Evolutionary conservation across 2,797 vertebrate genomes (phyloP), one percentile per base, ranked within the genome.

Genomic region (Scolopax bukidnonensis): DNA sequence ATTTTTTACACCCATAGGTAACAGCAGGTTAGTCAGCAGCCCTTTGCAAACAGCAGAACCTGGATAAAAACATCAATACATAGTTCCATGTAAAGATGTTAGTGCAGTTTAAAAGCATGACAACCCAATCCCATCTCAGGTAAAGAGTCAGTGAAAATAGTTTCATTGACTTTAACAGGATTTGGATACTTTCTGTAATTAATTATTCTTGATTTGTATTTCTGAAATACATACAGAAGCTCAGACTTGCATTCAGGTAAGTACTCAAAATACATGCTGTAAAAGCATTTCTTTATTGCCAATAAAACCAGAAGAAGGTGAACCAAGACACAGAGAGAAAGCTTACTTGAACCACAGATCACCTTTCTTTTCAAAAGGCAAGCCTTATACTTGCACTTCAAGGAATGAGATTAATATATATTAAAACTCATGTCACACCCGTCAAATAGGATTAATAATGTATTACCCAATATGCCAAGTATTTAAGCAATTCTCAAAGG

Each of bases 1-100:
- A 75, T 87, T 95, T 95, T 95, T 84, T 95, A 95, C 74, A 89
- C 81, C 84, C 87, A 88, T 51, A 81, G 57, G 94, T 92, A 97
- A 95, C 43, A 95, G 95, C 48, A 63, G 65, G 59, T 90, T 90
- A 71, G 77, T 33, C 45, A 59, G 81, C 84, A 79, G 76, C 81
- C 92, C 71, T 83, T 88, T 75, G 91, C 76, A 78, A 84, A 68
- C 21, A 91, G 94, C 78, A 90, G 87, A 87, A 64, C 21, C 3
- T 13, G 54, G 78, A 30, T 51, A 76, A 80, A 92, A 76, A 19
- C 7, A 32, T 24, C 28, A 8, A 2, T 7, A 19, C 10, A 11
- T 64, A 41, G 27, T 45, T 74, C 53, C 54, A 45, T 16, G n/a
- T 71, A 28, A 80, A 78, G 60, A 48, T 36, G 38, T 10, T 28